Conservation (phyloP, 2,113 vertebrate species). For the Charadrius vociferus region DNA sequence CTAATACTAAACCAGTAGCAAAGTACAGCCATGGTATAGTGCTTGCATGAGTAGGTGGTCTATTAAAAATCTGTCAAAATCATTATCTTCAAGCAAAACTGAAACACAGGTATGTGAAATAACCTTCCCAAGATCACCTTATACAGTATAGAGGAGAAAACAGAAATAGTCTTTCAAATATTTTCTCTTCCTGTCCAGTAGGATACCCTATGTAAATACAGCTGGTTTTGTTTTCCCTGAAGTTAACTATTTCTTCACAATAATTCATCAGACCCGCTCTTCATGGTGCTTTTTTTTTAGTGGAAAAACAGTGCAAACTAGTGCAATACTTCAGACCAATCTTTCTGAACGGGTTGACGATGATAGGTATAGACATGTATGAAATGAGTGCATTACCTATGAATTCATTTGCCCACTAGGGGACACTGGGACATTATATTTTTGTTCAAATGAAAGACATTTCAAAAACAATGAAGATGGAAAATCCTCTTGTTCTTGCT, state of each 20-base stretch:
- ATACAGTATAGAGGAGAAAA: neutral
- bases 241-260: neutral
- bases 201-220: neutral
- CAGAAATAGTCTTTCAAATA: neutral
- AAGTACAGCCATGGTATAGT: rapidly evolving
- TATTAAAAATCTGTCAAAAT: neutral
- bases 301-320: neutral
- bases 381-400: neutral
- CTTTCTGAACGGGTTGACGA: neutral
- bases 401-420: constrained; percentile 63
- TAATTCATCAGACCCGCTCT: neutral
- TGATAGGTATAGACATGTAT: neutral
- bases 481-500: neutral
- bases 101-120: neutral
- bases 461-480: neutral
- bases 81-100: neutral
- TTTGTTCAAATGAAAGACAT: neutral
- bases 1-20: neutral
- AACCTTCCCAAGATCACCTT: neutral
- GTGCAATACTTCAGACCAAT: neutral
- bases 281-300: neutral
- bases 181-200: neutral
- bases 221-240: neutral
- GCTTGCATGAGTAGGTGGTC: neutral
- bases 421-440: constrained; percentile 74